A percentile compares a stretch with the other conserved stretches of the same genome.
Conservation (phyloP, 2,113 vertebrate species). For the Tringa solitaria region DNA sequence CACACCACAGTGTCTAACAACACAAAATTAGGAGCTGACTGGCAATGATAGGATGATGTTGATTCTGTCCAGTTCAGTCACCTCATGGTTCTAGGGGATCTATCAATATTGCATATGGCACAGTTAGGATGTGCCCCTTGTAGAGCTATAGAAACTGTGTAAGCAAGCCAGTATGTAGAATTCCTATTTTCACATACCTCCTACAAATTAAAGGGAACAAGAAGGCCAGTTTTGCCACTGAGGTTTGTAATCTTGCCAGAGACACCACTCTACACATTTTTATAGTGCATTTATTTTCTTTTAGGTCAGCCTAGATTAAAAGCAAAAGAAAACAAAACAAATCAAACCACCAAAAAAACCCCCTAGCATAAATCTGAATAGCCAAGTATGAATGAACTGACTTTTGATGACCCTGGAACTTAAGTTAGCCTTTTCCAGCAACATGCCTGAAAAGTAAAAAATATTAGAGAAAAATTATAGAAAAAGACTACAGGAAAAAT, state of each 20-base stretch:
- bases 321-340: neutral
- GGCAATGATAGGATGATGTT: fast-evolving
- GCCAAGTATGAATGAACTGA: neutral
- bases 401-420: neutral
- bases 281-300: neutral
- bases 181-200: neutral
- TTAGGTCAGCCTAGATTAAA: neutral
- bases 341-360: neutral
- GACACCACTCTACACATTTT: neutral
- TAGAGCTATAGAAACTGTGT: neutral
- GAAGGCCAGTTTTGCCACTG: neutral
- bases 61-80: neutral
- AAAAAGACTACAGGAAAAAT: neutral
- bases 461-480: neutral
- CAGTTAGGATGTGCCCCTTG: neutral
- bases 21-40: neutral
- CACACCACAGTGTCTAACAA: neutral
- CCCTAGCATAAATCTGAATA: neutral
- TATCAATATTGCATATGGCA: neutral
- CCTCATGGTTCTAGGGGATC: neutral
- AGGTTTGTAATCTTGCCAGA: neutral
- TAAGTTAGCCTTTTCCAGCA: neutral
- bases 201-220: neutral
- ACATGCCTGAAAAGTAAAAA: neutral
- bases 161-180: neutral